Evolutionary conservation across 2,113 vertebrate species (phyloP).

Genomic region (Phycodurus eques): DNA sequence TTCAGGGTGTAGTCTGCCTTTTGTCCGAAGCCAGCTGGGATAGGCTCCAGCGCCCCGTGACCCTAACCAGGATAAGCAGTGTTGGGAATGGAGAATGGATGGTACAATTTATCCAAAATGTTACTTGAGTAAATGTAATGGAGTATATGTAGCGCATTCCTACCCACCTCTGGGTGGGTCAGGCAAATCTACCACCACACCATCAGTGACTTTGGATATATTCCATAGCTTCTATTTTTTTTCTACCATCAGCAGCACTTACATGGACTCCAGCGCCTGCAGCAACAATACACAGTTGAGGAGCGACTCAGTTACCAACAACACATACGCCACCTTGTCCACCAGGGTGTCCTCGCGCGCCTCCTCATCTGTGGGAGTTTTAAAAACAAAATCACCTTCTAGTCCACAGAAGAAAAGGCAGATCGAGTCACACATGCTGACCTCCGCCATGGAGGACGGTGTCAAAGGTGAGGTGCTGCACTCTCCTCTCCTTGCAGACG

Average conservation of each 20-base stretch:
- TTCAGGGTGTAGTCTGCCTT: too few species aligned
- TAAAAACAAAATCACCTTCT: constrained; percentile 8
- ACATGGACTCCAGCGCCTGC: constrained; percentile 85
- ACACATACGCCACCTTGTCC: constrained; percentile 78
- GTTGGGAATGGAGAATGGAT: too few species aligned
- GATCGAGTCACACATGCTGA: constrained; percentile 22
- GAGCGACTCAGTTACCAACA: constrained; percentile 85
- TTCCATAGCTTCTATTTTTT: too few species aligned
- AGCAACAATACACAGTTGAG: constrained; percentile 78
- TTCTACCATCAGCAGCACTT: constrained; percentile 38
- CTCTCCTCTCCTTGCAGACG: constrained; percentile 74
- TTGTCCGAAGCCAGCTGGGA: too few species aligned
- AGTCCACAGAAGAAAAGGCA: background rate
- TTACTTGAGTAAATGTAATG: too few species aligned
- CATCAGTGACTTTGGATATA: too few species aligned
- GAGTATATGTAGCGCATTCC: too few species aligned
- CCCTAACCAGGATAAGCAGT: too few species aligned
- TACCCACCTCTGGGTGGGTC: too few species aligned
- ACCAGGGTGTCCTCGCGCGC: constrained; percentile 65
- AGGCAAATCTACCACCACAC: too few species aligned
- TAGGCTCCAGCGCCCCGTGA: too few species aligned
- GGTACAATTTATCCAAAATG: too few species aligned
- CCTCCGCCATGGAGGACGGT: constrained; percentile 66
- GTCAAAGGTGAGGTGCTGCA: constrained; percentile 78
- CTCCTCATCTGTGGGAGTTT: constrained; percentile 8